These are phyloP conservation scores for Parthenolecanium corni DNA, from an alignment of 2,888 invertebrate genomes.

Conservation along the genomic window DNA sequence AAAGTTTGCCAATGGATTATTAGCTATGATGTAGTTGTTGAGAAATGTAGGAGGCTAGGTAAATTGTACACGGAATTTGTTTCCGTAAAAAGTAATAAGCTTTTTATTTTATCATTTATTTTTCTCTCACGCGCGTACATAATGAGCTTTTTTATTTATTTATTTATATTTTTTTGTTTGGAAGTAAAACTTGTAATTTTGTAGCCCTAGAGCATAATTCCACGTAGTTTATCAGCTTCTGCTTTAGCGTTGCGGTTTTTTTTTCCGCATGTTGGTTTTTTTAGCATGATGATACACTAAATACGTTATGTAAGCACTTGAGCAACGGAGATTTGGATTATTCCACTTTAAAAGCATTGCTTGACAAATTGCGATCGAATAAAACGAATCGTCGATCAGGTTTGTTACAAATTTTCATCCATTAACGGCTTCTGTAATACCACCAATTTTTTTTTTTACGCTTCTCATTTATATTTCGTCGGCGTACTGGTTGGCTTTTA, in stretches of 20 bases:
- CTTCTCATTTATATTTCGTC: conserved; percentile 2
- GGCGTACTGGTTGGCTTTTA: background rate
- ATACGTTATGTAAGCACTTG: conserved; percentile 28
- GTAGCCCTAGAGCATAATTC: conserved; percentile 2
- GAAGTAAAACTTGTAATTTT: background rate
- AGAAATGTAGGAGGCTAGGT: too few relatives aligned
- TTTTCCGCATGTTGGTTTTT: conserved; percentile 28
- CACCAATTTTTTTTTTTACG: conserved; percentile 12
- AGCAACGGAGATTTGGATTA: conserved; percentile 27
- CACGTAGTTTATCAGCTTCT: conserved; percentile 17
- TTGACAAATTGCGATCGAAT: conserved; percentile 21
- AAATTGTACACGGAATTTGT: too few relatives aligned
- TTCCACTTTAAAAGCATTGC: conserved; percentile 23
- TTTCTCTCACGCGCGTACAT: conserved; percentile 34
- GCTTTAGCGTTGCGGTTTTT: conserved; percentile 25
- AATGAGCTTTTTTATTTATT: conserved; percentile 31
- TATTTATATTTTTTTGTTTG: conserved; percentile 13
- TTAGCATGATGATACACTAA: conserved; percentile 30
- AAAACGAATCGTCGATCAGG: conserved; percentile 21
- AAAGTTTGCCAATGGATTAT: too few relatives aligned
- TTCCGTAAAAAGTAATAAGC: background rate
- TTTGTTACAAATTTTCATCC: background rate
- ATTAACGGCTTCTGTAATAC: conserved; percentile 3
- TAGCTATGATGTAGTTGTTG: too few relatives aligned
- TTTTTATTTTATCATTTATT: background rate